phyloP scores from a whole-genome alignment of 35 echinoderm and acorn worm genomes.

The Chiridota heheva region DNA sequence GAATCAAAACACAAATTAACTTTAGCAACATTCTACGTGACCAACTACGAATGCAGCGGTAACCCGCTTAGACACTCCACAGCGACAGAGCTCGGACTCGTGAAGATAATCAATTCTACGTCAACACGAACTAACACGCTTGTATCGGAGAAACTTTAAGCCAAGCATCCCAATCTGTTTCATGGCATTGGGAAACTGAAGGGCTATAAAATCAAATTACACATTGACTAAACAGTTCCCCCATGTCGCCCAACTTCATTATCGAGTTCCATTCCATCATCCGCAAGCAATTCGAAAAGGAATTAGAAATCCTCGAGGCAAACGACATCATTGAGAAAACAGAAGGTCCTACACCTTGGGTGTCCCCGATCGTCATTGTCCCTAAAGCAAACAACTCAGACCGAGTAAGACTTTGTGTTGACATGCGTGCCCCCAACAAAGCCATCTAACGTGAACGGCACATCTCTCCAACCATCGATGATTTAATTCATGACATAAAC shows the following conservation, averaged over 20 bases:
- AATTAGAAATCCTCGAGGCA: constrained; percentile 40
- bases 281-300: constrained; percentile 52
- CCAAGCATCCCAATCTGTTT: constrained; percentile 8
- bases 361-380: constrained; percentile 67
- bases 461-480: constrained; percentile 46
- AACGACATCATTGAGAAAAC: constrained; percentile 49
- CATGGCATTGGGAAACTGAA: constrained; percentile 59
- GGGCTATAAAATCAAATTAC: constrained; percentile 42
- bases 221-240: constrained; percentile 30
- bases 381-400: constrained; percentile 31
- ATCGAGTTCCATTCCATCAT: constrained; percentile 61
- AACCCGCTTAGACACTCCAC: constrained; percentile 7
- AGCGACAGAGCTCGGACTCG: constrained; percentile 19
- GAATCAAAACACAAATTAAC: constrained; percentile 16
- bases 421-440: constrained; percentile 61
- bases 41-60: background rate
- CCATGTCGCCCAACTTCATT: constrained; percentile 42
- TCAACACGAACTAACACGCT: background rate
- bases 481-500: constrained; percentile 59
- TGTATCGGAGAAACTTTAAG: background rate
- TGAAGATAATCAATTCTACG: constrained; percentile 23
- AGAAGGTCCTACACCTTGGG: constrained; percentile 66
- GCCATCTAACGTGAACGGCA: constrained; percentile 37
- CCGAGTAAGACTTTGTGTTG: constrained; percentile 48
- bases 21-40: background rate